Base-by-base conservation (phyloP, 2,797 vertebrate species). In the Alfaro cultratus region DNA sequence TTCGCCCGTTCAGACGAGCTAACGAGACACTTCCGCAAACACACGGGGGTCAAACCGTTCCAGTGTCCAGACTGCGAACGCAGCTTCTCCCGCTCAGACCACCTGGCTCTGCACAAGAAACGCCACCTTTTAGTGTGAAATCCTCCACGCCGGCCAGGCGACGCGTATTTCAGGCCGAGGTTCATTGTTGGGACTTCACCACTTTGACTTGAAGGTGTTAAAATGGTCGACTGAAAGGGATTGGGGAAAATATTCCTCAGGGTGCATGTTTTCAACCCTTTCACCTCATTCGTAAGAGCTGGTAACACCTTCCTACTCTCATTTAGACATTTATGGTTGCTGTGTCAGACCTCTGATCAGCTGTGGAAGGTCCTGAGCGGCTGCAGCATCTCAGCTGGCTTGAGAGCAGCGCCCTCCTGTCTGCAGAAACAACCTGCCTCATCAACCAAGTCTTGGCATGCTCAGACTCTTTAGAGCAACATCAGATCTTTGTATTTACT, bases 21-120 rank as follows among this genome's bases (percentile, higher is more conserved):
- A 7, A 99, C 99, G 1, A 97, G 99, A 92, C 99, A 99, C 96
- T 99, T 97, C 95, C 98, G 99, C 83, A 99, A 99, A 92, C 99
- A 99, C 78, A 99, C 99, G 0, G 99, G 99, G n/a, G 97, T 99
- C 89, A 99, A 99, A 93, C 99, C 99, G 0, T 99, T 99, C 93
- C 98, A 99, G 95, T 99, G 99, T 78, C 97, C 97, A 3, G 98
- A 99, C 96, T 99, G 99, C 89, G 99, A 99, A 84, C 98, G 99
- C 71, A 99, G 97, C 95, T 99, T 99, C 94, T 99, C 98, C 34
- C 98, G 98, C 16, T 99, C 99, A 0, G 99, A 99, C 94, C 99
- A 99, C 84, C 97, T 99, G 76, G 98, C 98, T 85, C 96, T 99
- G 26, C 99, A 99, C 94, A 98, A 97, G 94, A 99, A 99, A 75